phyloP scores from a whole-genome alignment of 2,888 invertebrate species.

The Acrocera orbiculus region DNA sequence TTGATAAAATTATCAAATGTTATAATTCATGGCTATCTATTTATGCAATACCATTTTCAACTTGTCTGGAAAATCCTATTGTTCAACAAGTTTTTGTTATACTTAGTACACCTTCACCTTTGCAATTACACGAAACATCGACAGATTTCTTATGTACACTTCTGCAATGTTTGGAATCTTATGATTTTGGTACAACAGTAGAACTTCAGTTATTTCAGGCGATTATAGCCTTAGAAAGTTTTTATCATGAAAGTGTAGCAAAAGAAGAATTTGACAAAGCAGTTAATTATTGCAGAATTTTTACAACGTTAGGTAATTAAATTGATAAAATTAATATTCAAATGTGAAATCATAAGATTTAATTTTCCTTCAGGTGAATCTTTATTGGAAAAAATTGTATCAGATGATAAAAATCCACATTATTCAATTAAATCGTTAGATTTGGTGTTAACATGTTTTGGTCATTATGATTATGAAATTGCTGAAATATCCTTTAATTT shows the following conservation, averaged over 20 bases:
- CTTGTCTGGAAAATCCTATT: constrained; percentile 54
- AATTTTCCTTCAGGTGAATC: constrained; percentile 51
- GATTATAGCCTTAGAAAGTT: constrained; percentile 59
- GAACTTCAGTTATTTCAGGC: constrained; percentile 68
- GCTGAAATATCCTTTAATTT: constrained; percentile 85
- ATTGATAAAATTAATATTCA: too few species aligned
- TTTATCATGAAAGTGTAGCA: constrained; percentile 81
- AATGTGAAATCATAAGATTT: too few species aligned
- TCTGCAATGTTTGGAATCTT: constrained; percentile 63
- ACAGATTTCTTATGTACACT: constrained; percentile 80
- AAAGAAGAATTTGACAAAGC: constrained; percentile 89
- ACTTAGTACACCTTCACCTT: constrained; percentile 40
- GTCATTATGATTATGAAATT: constrained; percentile 96
- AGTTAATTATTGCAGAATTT: constrained; percentile 83
- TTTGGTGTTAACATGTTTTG: constrained; percentile 76
- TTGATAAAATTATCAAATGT: constrained; percentile 56
- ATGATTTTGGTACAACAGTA: constrained; percentile 37
- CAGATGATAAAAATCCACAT: constrained; percentile 43
- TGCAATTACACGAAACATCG: constrained; percentile 69
- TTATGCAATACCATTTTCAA: constrained; percentile 57
- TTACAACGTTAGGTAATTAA: constrained; percentile 58
- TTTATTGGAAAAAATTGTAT: constrained; percentile 68
- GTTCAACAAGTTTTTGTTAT: constrained; percentile 56
- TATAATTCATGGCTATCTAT: constrained; percentile 85
- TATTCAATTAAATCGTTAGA: constrained; percentile 74